Percentiles rank a stretch among this genome's conserved stretches.
phyloP scores from a whole-genome alignment of 2,113 vertebrate genomes.

The Accipiter cooperii region DNA sequence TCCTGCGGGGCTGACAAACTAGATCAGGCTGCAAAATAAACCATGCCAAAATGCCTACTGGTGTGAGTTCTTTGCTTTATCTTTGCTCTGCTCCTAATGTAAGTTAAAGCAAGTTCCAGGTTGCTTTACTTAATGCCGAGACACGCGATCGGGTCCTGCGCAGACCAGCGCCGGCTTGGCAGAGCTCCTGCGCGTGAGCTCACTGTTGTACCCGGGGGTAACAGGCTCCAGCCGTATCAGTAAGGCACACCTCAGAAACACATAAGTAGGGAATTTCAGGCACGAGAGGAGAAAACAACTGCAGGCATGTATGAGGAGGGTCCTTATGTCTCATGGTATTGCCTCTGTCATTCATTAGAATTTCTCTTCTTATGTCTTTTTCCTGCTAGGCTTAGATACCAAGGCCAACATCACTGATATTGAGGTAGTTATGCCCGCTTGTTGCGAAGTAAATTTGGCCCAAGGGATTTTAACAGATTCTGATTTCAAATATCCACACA shows the following conservation, averaged over 20 bases:
- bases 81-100: background rate
- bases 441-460: background rate
- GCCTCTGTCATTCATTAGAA: background rate
- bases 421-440: background rate
- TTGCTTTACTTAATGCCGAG: background rate
- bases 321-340: rapidly evolving
- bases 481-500: background rate
- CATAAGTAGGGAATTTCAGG: background rate
- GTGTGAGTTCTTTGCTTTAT: background rate
- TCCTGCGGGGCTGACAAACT: background rate
- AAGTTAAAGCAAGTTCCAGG: background rate
- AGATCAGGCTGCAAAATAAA: background rate
- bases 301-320: rapidly evolving
- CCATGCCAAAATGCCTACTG: background rate
- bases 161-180: background rate
- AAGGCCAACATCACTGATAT: background rate
- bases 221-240: background rate
- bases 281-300: background rate
- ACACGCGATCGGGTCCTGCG: rapidly evolving
- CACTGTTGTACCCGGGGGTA: rapidly evolving
- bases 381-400: background rate
- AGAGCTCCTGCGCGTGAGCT: rapidly evolving
- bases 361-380: background rate
- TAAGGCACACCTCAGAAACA: background rate
- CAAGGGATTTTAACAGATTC: background rate